Percentiles rank a stretch among this genome's conserved stretches.
These are phyloP conservation scores for Pseudorasbora parva DNA, from an alignment of 2,113 vertebrate species.

Conservation along the genomic window DNA sequence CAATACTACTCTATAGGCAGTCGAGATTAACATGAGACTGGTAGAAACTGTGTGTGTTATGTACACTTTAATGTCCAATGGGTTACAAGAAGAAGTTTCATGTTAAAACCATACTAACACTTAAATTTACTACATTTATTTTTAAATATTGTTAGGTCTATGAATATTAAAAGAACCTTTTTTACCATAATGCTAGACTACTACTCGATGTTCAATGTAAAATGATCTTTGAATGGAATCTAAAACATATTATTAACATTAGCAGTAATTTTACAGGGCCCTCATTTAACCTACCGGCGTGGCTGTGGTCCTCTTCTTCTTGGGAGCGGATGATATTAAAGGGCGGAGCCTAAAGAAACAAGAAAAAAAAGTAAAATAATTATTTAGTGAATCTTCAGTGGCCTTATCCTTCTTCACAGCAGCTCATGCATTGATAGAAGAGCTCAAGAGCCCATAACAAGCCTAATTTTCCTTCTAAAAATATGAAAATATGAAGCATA, in stretches of 20 bases:
- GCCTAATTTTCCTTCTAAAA: slow-evolving; percentile 36
- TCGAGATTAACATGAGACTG: too few species aligned
- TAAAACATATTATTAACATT: not conserved
- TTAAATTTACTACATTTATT: not conserved
- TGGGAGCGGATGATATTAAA: slow-evolving; percentile 67
- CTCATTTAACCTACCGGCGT: slow-evolving; percentile 57
- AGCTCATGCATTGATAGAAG: not conserved
- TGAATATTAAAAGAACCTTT: not conserved
- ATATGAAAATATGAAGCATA: slow-evolving; percentile 39
- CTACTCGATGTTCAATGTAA: not conserved
- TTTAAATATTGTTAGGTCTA: not conserved
- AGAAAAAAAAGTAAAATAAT: not conserved
- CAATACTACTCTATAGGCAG: too few species aligned
- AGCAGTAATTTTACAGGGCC: not conserved
- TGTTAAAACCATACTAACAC: too few species aligned
- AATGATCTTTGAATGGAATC: not conserved
- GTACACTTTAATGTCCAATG: not conserved
- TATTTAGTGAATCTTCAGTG: not conserved
- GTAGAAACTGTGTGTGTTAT: too few species aligned
- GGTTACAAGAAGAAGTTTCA: too few species aligned
- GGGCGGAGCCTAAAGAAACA: slow-evolving; percentile 68
- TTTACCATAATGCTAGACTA: not conserved
- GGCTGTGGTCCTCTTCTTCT: slow-evolving; percentile 63
- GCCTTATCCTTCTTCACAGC: not conserved
- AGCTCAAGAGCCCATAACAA: slow-evolving; percentile 10